Percentiles rank a stretch among this genome's conserved stretches.
phyloP scores from a whole-genome alignment of 2,113 vertebrate genomes.

The Phylloscopus trochiloides region DNA sequence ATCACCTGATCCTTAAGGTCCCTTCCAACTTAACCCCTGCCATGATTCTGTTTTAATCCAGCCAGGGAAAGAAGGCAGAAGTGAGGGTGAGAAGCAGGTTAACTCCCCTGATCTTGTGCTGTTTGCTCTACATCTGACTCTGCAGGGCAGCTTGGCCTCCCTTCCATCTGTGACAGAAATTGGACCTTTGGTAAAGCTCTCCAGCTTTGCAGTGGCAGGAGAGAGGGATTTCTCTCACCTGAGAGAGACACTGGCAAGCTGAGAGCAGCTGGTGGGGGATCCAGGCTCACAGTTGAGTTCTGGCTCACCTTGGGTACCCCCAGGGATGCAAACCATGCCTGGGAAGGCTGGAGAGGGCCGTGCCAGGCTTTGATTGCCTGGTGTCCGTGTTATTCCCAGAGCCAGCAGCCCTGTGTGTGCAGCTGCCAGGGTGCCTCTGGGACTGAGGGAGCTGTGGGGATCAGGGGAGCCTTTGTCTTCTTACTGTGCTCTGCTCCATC shows the following conservation, averaged over 20 bases:
- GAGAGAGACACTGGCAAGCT: neutral
- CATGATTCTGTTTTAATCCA: neutral
- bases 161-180: neutral
- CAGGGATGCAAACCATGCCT: neutral
- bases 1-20: neutral
- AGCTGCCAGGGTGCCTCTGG: neutral
- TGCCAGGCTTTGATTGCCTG: neutral
- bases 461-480: neutral
- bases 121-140: neutral
- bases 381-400: neutral
- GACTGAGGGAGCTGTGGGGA: fast-evolving
- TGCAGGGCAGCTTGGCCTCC: neutral
- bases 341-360: neutral
- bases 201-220: neutral
- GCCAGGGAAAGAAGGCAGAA: neutral
- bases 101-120: neutral
- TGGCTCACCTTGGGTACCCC: neutral
- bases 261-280: neutral
- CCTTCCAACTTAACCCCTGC: neutral
- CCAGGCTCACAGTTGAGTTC: neutral
- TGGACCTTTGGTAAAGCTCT: neutral
- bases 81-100: neutral
- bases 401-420: neutral
- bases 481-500: neutral
- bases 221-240: neutral